These are phyloP conservation scores for Drosophila subpulchrella DNA, from an alignment of 1,140 invertebrate species.

Conservation along the genomic window DNA sequence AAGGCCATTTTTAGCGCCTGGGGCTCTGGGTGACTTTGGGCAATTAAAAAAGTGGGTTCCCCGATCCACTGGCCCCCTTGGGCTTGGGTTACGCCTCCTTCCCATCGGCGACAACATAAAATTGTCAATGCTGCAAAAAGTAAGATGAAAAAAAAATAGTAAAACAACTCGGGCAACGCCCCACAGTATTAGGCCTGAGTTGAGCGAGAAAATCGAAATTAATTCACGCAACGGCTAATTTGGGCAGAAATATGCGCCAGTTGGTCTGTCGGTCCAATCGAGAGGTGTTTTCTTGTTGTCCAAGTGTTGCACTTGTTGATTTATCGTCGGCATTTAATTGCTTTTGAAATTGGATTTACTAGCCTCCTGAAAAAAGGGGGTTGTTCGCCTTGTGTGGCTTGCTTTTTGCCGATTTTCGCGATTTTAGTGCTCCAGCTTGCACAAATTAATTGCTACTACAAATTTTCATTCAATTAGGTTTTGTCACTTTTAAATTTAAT, in stretches of 20 bases:
- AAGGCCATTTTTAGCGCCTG: slow-evolving; percentile 28
- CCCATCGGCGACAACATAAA: slow-evolving; percentile 50
- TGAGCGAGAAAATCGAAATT: slow-evolving; percentile 60
- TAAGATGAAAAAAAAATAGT: slow-evolving; percentile 6
- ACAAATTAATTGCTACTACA: slow-evolving; percentile 74
- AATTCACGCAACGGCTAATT: slow-evolving; percentile 75
- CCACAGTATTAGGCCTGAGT: slow-evolving; percentile 29
- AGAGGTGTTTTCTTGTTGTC: slow-evolving; percentile 73
- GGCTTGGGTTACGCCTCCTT: slow-evolving; percentile 27
- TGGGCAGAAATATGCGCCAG: slow-evolving; percentile 56
- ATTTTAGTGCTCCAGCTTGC: slow-evolving; percentile 17
- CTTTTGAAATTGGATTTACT: slow-evolving; percentile 81
- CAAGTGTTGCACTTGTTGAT: slow-evolving; percentile 78
- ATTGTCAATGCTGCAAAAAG: slow-evolving; percentile 58
- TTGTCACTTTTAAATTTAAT: slow-evolving; percentile 68
- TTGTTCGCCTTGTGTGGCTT: slow-evolving; percentile 43
- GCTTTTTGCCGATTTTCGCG: slow-evolving; percentile 1
- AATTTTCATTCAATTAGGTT: slow-evolving; percentile 79
- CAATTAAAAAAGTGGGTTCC: slow-evolving; percentile 41
- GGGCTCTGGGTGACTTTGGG: slow-evolving; percentile 49
- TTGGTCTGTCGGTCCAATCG: slow-evolving; percentile 43
- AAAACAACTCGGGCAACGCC: slow-evolving; percentile 49
- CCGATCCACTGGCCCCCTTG: slow-evolving; percentile 4
- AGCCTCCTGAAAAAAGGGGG: slow-evolving; percentile 20
- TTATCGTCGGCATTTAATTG: slow-evolving; percentile 79